Evolutionary conservation across 2,888 invertebrate genomes (phyloP), one percentile per base, ranked within the genome.

Genomic region (Hypomecis punctinalis): DNA sequence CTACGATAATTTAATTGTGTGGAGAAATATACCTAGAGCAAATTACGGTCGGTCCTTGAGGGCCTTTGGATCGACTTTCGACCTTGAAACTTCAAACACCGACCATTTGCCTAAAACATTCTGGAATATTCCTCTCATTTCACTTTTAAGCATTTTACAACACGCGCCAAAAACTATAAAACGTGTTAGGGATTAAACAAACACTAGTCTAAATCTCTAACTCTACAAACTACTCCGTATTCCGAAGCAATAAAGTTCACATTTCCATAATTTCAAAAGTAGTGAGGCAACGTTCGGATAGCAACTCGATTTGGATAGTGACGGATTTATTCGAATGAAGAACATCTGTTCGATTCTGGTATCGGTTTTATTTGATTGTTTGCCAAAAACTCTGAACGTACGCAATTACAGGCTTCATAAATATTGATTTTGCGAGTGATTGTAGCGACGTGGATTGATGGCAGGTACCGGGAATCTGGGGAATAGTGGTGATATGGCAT

Each of bases 341-440:
- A 69, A 63, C 72, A 72, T 70, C 63, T 72, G 72, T 11, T 61
- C 59, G 66, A 57, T 60, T 47, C 52, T n/a, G 57, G 49, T 56
- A 61, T 65, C 67, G 60, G 62, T 60, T 57, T 61, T 48, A 47
- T 61, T 69, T 63, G 66, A 67, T 67, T 68, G 60, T 68, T 61
- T 70, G 69, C 65, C 70, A 68, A 61, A 59, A 46, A 48, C 40
- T 48, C 46, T 6, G 36, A 55, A 58, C 51, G 55, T 49, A 13
- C 10, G 49, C 62, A 47, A 58, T 66, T 45, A 53, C n/a, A 63
- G 46, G 10, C 49, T 63, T 59, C 47, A 56, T 65, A 67, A 70
- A 69, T 60, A 68, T 67, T 61, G 48, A 55, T 61, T 43, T 63
- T 58, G 11, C 48, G 58, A 47, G 10, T 57, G 9, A 52, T 33